phyloP scores from a whole-genome alignment of 2,113 vertebrate genomes.

The Turnix velox region DNA sequence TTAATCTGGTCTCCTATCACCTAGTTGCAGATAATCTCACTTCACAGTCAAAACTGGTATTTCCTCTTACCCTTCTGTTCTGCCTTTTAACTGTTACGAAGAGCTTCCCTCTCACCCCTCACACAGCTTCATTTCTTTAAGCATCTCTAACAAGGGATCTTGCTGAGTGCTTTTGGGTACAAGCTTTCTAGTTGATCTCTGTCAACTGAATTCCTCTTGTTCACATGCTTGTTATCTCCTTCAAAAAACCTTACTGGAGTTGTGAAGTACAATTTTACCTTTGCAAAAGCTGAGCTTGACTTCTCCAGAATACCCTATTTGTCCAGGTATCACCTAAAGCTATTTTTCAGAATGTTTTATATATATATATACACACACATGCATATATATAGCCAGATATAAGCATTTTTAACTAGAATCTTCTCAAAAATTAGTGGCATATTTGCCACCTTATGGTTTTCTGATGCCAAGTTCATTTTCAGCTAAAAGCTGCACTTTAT shows the following conservation, averaged over 20 bases:
- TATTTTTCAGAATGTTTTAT: neutral
- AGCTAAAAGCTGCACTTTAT: neutral
- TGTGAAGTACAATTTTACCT: neutral
- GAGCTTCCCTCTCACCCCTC: neutral
- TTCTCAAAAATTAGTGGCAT: neutral
- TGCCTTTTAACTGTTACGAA: neutral
- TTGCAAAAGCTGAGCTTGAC: neutral
- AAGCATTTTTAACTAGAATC: neutral
- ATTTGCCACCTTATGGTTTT: constrained; percentile 6
- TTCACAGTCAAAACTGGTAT: neutral
- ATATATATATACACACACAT: too few species aligned
- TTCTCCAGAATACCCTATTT: neutral
- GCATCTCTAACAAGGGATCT: neutral
- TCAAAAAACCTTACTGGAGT: neutral
- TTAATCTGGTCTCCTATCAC: neutral
- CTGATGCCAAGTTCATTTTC: constrained; percentile 11
- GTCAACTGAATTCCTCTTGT: neutral
- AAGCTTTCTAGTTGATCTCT: neutral
- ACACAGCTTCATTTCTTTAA: neutral
- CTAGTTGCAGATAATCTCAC: neutral
- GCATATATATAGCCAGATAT: neutral
- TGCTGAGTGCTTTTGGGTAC: neutral
- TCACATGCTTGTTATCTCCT: neutral
- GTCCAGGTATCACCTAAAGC: neutral
- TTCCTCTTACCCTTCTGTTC: neutral